phyloP scores from a whole-genome alignment of 2,113 vertebrate species.

The Ceuthmochares aereus region DNA sequence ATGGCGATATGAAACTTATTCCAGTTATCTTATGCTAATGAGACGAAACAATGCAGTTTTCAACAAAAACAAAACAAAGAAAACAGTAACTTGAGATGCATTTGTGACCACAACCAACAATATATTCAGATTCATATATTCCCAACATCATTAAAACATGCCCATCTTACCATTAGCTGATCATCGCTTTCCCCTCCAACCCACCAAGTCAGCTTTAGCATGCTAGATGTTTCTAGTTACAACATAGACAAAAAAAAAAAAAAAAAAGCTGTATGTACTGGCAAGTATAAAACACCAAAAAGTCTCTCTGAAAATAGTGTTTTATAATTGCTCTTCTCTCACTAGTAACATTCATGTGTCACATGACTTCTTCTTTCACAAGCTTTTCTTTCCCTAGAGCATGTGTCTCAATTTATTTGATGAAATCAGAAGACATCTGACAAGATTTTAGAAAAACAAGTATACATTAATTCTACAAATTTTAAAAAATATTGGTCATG shows the following conservation, averaged over 20 bases:
- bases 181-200: neutral
- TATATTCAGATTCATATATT: neutral
- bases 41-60: conserved; percentile 58
- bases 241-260: neutral
- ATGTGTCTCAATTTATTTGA: neutral
- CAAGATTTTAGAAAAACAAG: neutral
- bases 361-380: neutral
- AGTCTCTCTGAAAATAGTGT: neutral
- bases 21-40: conserved; percentile 69
- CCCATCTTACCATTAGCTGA: conserved; percentile 46
- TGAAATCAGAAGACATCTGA: neutral
- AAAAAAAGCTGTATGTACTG: neutral
- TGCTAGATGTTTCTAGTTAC: neutral
- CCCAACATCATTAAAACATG: conserved; percentile 72
- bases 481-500: neutral
- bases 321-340: neutral
- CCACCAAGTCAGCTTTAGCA: neutral
- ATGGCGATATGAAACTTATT: conserved; percentile 54
- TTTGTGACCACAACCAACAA: conserved; percentile 13
- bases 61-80: neutral
- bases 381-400: neutral
- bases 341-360: neutral
- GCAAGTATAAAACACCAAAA: neutral
- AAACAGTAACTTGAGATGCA: conserved; percentile 9
- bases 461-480: neutral